Conservation (phyloP, 1,140 invertebrate species). For the Galleria mellonella region DNA sequence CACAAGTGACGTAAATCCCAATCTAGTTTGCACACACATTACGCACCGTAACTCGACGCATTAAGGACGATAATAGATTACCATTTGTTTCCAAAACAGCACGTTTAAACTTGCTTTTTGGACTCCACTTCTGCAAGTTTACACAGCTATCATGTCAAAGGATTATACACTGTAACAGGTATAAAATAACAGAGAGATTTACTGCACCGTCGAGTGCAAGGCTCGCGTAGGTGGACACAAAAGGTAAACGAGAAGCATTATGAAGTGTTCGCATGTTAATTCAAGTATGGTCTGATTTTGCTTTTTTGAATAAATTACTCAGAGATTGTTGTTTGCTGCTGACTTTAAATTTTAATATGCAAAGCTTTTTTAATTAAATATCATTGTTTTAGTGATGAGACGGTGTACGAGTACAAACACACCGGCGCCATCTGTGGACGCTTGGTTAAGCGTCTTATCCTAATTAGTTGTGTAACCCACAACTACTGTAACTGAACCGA, state of each 20-base stretch:
- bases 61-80: not conserved
- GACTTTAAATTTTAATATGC: no score
- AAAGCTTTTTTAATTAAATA: no score
- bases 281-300: not conserved
- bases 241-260: constrained; percentile 35
- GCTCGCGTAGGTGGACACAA: constrained; percentile 17
- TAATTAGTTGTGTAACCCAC: no score
- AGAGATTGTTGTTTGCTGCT: no score
- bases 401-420: no score
- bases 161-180: constrained; percentile 43
- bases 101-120: constrained; percentile 8
- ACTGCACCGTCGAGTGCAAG: constrained; percentile 19
- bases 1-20: not conserved
- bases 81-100: no score
- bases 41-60: no score
- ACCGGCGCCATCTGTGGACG: no score
- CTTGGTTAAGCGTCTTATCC: no score
- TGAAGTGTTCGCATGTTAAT: constrained; percentile 44
- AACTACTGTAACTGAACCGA: no score
- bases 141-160: constrained; percentile 29
- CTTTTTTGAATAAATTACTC: not conserved
- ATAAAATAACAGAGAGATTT: constrained; percentile 33
- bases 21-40: no score
- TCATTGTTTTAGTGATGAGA: no score
- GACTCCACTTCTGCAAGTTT: constrained; percentile 33